Evolutionary conservation across 2,113 vertebrate genomes (phyloP).

Genomic region (Bolborhynchus lineola): DNA sequence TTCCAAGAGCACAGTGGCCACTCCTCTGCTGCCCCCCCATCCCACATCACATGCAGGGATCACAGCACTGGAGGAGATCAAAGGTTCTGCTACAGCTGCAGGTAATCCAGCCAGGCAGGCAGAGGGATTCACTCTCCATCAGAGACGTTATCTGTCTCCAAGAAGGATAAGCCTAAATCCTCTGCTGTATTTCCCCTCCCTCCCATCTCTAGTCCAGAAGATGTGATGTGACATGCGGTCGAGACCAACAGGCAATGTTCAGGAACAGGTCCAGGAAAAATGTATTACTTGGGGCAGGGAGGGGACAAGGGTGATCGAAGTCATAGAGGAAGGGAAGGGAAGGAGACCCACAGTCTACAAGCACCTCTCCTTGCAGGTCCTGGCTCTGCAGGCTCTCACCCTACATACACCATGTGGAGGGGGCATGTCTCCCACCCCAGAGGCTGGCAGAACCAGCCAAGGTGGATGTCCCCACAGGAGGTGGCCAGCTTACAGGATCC

Average conservation of each 20-base stretch:
- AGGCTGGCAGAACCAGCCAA: not conserved
- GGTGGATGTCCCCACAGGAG: not conserved
- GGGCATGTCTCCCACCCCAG: not conserved
- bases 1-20: not conserved
- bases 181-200: not conserved
- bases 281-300: fast-evolving
- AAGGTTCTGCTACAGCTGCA: not conserved
- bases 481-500: not conserved
- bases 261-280: not conserved
- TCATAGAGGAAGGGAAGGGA: not conserved
- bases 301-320: not conserved
- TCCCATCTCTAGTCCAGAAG: not conserved
- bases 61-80: not conserved
- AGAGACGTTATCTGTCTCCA: not conserved
- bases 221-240: not conserved
- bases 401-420: not conserved
- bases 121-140: not conserved
- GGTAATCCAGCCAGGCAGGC: not conserved
- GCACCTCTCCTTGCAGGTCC: not conserved
- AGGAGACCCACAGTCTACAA: not conserved
- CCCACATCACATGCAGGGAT: not conserved
- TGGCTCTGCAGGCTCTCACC: not conserved
- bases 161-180: not conserved
- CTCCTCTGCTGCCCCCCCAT: no score
- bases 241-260: not conserved